phyloP scores from a whole-genome alignment of 1,140 invertebrate genomes.

The Heliothis subflexa region DNA sequence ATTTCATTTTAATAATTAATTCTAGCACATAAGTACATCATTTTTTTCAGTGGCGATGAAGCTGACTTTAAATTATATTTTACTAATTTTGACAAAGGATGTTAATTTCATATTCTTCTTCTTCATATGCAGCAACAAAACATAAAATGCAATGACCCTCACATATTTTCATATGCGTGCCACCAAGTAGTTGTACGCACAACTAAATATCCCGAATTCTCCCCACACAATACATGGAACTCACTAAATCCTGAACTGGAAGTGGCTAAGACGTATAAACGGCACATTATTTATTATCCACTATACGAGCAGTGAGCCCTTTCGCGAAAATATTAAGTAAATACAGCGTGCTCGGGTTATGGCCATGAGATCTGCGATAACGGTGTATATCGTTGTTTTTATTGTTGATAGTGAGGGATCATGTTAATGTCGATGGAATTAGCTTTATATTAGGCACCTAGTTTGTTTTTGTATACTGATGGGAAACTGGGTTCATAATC shows the following conservation, averaged over 20 bases:
- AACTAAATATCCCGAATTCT: slow-evolving; percentile 5
- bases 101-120: too few species aligned
- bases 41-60: too few species aligned
- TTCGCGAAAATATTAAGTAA: slow-evolving; percentile 68
- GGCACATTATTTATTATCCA: slow-evolving; percentile 70
- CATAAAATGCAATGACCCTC: too few species aligned
- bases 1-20: too few species aligned
- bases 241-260: slow-evolving; percentile 49
- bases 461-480: neutral
- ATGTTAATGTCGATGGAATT: neutral
- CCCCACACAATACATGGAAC: slow-evolving; percentile 1
- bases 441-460: neutral
- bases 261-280: slow-evolving; percentile 60
- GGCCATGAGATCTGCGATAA: slow-evolving; percentile 33
- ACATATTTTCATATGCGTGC: neutral
- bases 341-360: slow-evolving; percentile 11
- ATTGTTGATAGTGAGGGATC: slow-evolving; percentile 2
- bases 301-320: slow-evolving; percentile 61
- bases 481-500: too few species aligned
- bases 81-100: too few species aligned
- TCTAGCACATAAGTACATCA: too few species aligned
- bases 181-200: neutral
- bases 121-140: too few species aligned
- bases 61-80: too few species aligned
- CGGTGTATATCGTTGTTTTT: slow-evolving; percentile 35